Evolutionary conservation across 2,113 vertebrate genomes (phyloP).

Genomic region (Ranitomeya variabilis): DNA sequence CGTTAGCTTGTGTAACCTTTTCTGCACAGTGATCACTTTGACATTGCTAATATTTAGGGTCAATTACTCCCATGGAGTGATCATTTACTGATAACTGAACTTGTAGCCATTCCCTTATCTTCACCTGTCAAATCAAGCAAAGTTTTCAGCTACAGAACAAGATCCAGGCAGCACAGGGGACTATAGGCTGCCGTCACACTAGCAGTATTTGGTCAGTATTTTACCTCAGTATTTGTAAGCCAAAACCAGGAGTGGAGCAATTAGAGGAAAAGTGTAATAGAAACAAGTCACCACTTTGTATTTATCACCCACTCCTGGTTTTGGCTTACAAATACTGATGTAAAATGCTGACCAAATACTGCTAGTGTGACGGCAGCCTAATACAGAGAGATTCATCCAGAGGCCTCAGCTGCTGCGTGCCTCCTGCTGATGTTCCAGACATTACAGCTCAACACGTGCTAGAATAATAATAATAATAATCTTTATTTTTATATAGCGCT

Average conservation of each 20-base stretch:
- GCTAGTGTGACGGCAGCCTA: too few relatives aligned
- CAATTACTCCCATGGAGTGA: conserved; percentile 53
- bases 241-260: too few relatives aligned
- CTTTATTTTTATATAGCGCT: too few relatives aligned
- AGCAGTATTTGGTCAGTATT: too few relatives aligned
- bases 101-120: conserved; percentile 50
- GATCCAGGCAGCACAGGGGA: conserved; percentile 19
- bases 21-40: conserved; percentile 38
- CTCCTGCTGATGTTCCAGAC: neutral
- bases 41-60: conserved; percentile 53
- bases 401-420: neutral
- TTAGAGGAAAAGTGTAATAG: too few relatives aligned
- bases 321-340: too few relatives aligned
- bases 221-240: too few relatives aligned
- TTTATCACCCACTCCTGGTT: too few relatives aligned
- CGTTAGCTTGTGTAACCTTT: conserved; percentile 21
- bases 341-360: too few relatives aligned
- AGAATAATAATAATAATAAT: too few relatives aligned
- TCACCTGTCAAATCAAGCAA: conserved; percentile 36
- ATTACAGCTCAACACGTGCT: neutral
- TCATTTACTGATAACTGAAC: conserved; percentile 45
- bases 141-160: conserved; percentile 4
- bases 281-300: too few relatives aligned
- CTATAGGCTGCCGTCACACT: too few relatives aligned
- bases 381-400: neutral